phyloP scores from a whole-genome alignment of 92 coral and sea anemone species.

The Micromussa lordhowensis region DNA sequence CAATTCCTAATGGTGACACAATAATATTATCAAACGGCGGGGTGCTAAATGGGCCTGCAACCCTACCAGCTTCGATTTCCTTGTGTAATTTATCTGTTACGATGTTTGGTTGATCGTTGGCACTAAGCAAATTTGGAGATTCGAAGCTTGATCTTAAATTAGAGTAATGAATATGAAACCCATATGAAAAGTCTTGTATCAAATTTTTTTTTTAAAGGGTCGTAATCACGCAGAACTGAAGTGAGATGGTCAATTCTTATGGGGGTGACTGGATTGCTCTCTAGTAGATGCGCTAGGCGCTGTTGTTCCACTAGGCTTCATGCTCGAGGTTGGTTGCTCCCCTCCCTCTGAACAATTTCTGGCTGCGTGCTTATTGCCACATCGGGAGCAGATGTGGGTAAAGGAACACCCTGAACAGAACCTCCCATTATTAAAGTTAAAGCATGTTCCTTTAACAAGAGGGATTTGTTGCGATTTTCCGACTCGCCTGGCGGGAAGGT shows the following conservation, averaged over 20 bases:
- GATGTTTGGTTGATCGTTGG: slow-evolving; percentile 7
- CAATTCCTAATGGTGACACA: slow-evolving; percentile 32
- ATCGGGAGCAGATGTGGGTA: slow-evolving; percentile 2
- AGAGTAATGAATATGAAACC: slow-evolving; percentile 13
- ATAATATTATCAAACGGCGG: slow-evolving; percentile 31
- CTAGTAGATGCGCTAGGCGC: slow-evolving; percentile 25
- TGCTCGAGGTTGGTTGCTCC: slow-evolving; percentile 26
- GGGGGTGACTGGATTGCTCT: slow-evolving; percentile 30
- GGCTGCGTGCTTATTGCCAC: slow-evolving; percentile 28
- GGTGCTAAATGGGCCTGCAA: slow-evolving; percentile 37
- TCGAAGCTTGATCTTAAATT: slow-evolving; percentile 1
- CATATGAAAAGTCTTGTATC: slow-evolving; percentile 9
- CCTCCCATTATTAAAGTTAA: background rate
- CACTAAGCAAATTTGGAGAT: slow-evolving; percentile 26
- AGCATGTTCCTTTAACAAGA: too few relatives aligned
- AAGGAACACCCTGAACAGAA: too few relatives aligned
- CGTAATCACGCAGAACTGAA: slow-evolving; percentile 2
- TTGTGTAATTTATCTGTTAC: slow-evolving; percentile 24
- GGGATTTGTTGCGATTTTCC: too few relatives aligned
- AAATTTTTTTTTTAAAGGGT: slow-evolving; percentile 8
- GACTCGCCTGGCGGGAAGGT: slow-evolving; percentile 25
- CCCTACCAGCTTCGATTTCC: slow-evolving; percentile 31
- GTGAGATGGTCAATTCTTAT: slow-evolving; percentile 17
- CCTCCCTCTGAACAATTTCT: slow-evolving; percentile 28
- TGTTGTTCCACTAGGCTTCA: slow-evolving; percentile 23